Conservation (phyloP, 2,113 vertebrate species). For the Tylochromis polylepis region DNA sequence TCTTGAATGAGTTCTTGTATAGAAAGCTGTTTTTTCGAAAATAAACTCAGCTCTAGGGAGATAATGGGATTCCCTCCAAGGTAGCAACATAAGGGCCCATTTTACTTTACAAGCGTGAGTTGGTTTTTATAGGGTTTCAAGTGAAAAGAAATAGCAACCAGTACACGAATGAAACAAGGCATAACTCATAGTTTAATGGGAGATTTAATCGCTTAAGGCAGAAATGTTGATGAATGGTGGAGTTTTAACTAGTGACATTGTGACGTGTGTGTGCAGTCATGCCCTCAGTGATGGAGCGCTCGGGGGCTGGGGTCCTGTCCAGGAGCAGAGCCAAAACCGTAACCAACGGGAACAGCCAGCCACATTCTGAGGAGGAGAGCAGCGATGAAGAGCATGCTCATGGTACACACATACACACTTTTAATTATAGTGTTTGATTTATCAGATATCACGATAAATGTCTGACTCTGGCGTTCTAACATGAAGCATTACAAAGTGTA, state of each 20-base stretch:
- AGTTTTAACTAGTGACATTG: background rate
- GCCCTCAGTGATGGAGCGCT: slow-evolving; percentile 89
- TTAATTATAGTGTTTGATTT: background rate
- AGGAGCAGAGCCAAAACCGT: slow-evolving; percentile 85
- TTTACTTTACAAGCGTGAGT: background rate
- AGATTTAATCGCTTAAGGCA: background rate
- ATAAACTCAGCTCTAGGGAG: background rate
- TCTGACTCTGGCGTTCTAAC: background rate
- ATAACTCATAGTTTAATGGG: background rate
- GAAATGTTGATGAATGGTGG: background rate
- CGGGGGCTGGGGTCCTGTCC: slow-evolving; percentile 83
- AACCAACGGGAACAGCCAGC: slow-evolving; percentile 77
- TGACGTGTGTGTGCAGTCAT: slow-evolving; percentile 56
- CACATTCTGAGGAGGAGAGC: slow-evolving; percentile 68
- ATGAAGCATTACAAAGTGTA: background rate
- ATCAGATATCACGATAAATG: background rate
- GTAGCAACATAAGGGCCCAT: background rate
- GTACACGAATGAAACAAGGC: background rate
- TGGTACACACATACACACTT: slow-evolving; percentile 23
- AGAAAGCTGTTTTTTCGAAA: background rate
- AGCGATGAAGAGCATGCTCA: slow-evolving; percentile 66
- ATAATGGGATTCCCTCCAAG: background rate
- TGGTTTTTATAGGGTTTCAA: slow-evolving; percentile 13
- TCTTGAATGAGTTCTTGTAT: background rate
- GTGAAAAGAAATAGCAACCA: background rate